Evolutionary conservation across 2,113 vertebrate species (phyloP).

Genomic region (Gymnocephalus cernua): DNA sequence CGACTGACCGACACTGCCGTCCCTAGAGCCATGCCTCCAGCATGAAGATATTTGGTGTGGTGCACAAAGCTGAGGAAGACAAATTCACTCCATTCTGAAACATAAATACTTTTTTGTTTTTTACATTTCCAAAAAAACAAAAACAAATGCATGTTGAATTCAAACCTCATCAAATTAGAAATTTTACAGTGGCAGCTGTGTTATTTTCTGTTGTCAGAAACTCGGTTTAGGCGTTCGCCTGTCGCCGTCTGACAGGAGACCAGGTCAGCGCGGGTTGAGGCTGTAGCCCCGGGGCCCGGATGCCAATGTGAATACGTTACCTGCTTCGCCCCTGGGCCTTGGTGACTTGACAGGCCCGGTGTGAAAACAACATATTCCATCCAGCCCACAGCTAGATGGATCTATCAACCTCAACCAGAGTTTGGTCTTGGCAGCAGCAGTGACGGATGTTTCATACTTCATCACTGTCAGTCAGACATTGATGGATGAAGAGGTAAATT

Average conservation of each 20-base stretch:
- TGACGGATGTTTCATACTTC: constrained; percentile 56
- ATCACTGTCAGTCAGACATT: constrained; percentile 62
- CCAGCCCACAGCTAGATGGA: constrained; percentile 55
- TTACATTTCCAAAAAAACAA: neutral
- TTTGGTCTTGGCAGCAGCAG: constrained; percentile 52
- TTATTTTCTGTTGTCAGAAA: constrained; percentile 37
- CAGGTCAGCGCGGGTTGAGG: constrained; percentile 34
- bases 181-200: constrained; percentile 18
- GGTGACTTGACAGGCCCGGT: constrained; percentile 50
- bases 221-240: constrained; percentile 16
- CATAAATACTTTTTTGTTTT: neutral
- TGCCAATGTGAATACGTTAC: constrained; percentile 49
- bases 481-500: constrained; percentile 64
- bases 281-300: constrained; percentile 39
- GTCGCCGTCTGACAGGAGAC: constrained; percentile 44
- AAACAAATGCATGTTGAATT: neutral
- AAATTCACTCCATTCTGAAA: neutral
- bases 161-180: constrained; percentile 6
- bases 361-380: constrained; percentile 62
- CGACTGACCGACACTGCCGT: too few relatives aligned
- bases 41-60: neutral
- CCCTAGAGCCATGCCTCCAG: neutral
- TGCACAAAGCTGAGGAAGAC: neutral
- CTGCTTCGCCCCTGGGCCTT: constrained; percentile 46
- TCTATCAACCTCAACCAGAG: constrained; percentile 62